Evolutionary conservation across 1,140 invertebrate genomes (phyloP), one percentile per base, ranked within the genome.

Genomic region (Bombus sibiricus): DNA sequence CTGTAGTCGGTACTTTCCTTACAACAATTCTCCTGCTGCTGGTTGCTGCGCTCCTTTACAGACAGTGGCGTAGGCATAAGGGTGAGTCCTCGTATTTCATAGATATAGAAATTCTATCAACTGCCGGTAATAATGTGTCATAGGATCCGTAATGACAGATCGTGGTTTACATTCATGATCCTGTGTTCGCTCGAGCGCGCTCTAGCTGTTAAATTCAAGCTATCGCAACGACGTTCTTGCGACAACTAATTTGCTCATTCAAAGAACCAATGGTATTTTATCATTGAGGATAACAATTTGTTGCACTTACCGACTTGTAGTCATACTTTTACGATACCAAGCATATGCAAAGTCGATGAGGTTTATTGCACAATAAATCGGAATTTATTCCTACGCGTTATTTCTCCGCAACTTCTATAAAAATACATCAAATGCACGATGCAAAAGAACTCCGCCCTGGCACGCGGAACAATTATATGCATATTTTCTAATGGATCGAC

Each of bases 1-100:
- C 96, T 85, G 95, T 96, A 43, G 92, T 96, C 88, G 96, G 96
- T 41, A 96, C 96, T 78, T 95, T 96, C 91, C 91, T 96, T 59
- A 93, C 94, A 37, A 96, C 95, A 64, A 87, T 95, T 53, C 84
- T 96, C 6, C 91, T 96, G 34, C 84, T 95, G 53, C 93, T 90
- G 53, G 85, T 96, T 43, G 94, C 92, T 41, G 93, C 92, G 41
- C 87, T 95, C 71, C 85, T 96, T 57, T 96, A 95, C 90, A 94
- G 92, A 84, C 94, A 95, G 83, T 95, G 95, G 94, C 95, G 95
- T 81, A 93, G 94, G 39, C 92, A 93, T 53, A 95, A 95, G 93
- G 95, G 95, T 96, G 86, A 94, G 94, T 94, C 81, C 88, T 80
- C 18, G n/a, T 22, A n/a, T 41, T 66, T 25, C 37, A 2, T 3